These are phyloP conservation scores for Rostratula benghalensis DNA, from an alignment of 2,113 vertebrate genomes.

Conservation along the genomic window DNA sequence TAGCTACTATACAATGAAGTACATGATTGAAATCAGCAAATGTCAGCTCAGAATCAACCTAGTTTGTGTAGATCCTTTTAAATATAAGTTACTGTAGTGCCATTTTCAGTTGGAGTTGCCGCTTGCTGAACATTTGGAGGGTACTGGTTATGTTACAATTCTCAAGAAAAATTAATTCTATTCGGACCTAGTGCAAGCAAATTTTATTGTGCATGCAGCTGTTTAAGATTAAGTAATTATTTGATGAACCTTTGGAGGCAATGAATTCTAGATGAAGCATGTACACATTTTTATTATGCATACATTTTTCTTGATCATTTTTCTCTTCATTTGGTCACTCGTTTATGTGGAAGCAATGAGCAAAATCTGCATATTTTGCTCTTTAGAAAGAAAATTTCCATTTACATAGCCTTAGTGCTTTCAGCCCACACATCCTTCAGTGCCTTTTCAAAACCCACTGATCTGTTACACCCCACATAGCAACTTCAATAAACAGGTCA, in stretches of 20 bases:
- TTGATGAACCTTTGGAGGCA: slow-evolving; percentile 48
- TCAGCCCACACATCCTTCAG: neutral
- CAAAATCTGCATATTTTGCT: slow-evolving; percentile 52
- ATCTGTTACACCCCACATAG: neutral
- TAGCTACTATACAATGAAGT: neutral
- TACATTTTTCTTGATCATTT: slow-evolving; percentile 46
- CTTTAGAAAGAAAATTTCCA: neutral
- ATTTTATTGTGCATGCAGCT: slow-evolving; percentile 56
- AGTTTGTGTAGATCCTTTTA: neutral
- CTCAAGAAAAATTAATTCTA: slow-evolving; percentile 45
- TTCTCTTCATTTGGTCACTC: slow-evolving; percentile 57
- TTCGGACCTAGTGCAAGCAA: slow-evolving; percentile 37
- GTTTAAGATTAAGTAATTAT: slow-evolving; percentile 69
- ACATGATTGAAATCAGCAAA: neutral
- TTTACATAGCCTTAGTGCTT: neutral
- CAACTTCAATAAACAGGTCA: neutral
- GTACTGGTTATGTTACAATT: neutral
- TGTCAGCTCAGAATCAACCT: neutral
- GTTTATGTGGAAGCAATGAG: slow-evolving; percentile 28
- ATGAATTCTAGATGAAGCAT: slow-evolving; percentile 55
- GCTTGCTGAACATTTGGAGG: slow-evolving; percentile 5
- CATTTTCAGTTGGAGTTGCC: neutral
- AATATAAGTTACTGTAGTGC: neutral
- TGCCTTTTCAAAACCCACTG: neutral
- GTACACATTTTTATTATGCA: slow-evolving; percentile 53